phyloP scores from a whole-genome alignment of 1,140 invertebrate species.

The Rhagoletis pomonella region DNA sequence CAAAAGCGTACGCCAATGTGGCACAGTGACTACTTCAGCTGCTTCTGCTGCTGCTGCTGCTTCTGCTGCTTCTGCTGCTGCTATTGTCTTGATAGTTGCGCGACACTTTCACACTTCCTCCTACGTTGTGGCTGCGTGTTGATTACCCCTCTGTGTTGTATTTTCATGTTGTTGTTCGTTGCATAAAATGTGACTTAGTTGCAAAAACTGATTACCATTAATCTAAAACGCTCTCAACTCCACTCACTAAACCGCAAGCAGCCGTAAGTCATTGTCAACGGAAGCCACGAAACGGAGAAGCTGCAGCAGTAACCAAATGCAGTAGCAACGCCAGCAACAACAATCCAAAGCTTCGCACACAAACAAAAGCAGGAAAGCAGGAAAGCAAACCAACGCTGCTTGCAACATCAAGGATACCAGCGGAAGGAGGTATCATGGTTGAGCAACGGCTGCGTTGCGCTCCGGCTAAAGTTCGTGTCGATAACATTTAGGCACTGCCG shows the following conservation, averaged over 20 bases:
- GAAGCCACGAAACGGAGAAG: conserved; percentile 32
- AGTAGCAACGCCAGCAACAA: not conserved
- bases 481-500: not conserved
- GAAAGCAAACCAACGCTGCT: not conserved
- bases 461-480: conserved; percentile 27
- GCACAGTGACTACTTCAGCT: not conserved
- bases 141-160: not conserved
- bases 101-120: not conserved
- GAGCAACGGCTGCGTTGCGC: not conserved
- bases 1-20: not conserved
- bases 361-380: not conserved
- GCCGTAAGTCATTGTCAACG: conserved; percentile 45
- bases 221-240: conserved; percentile 38
- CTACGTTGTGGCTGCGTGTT: not conserved
- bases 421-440: not conserved
- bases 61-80: not conserved
- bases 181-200: conserved; percentile 52
- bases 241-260: conserved; percentile 38
- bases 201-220: conserved; percentile 50
- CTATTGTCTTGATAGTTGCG: not conserved
- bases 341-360: not conserved
- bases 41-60: not conserved
- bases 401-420: not conserved
- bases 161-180: conserved; percentile 27
- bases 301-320: not conserved